These are phyloP conservation scores for Amiota mariae DNA, from an alignment of 2,888 invertebrate genomes.

Conservation along the genomic window DNA sequence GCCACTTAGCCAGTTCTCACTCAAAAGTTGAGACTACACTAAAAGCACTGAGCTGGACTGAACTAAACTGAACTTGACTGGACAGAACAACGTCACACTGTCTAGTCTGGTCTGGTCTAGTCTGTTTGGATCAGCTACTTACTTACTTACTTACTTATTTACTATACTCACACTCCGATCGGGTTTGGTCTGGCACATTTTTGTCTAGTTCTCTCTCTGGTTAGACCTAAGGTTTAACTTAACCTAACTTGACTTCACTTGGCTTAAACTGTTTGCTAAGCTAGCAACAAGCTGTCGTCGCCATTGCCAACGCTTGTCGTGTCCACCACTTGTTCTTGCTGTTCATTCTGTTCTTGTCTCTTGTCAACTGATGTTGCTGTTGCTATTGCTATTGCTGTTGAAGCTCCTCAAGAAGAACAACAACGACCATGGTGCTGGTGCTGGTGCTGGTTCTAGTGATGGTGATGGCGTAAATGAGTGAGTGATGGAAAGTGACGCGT, in stretches of 20 bases:
- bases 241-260: background rate
- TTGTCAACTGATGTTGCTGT: too few species aligned
- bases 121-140: slow-evolving; percentile 24
- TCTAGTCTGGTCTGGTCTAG: slow-evolving; percentile 48
- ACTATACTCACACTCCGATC: too few species aligned
- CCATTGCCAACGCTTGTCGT: slow-evolving; percentile 45
- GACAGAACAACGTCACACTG: slow-evolving; percentile 58
- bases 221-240: slow-evolving; percentile 19
- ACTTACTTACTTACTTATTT: slow-evolving; percentile 19
- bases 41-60: slow-evolving; percentile 7
- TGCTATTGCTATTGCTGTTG: too few species aligned
- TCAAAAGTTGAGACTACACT: background rate
- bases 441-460: too few species aligned
- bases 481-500: slow-evolving; percentile 72
- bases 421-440: too few species aligned
- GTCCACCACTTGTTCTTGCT: background rate
- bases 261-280: slow-evolving; percentile 2
- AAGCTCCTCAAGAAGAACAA: too few species aligned
- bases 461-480: slow-evolving; percentile 31
- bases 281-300: slow-evolving; percentile 33
- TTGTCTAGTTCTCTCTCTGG: too few species aligned
- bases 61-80: background rate
- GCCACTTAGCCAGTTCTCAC: slow-evolving; percentile 32
- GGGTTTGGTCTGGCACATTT: too few species aligned
- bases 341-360: background rate